Evolutionary conservation across 2,113 vertebrate species (phyloP), one percentile per base, ranked within the genome.

Genomic region (Onychostoma macrolepis): DNA sequence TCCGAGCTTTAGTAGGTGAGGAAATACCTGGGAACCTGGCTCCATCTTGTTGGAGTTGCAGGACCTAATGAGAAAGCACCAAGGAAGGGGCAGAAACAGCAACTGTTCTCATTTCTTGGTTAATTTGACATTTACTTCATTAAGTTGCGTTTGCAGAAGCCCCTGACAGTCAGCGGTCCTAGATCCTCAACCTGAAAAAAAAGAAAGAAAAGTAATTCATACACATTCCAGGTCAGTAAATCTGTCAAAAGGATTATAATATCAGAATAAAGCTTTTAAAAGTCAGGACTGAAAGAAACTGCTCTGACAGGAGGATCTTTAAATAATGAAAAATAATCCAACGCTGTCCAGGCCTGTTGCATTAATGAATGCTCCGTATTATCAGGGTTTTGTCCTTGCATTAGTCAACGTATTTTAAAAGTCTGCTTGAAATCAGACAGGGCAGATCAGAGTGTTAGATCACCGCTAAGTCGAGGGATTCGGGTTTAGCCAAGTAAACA

Each of bases 291-390:
- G 50, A 21, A 67, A 41, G 53, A 86, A 75, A 53, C 4, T 83
- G 41, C 72, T 74, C 75, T 84, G 85, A 88, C 86, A 83, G 80
- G 67, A 88, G 86, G 53, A 90, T 43, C 82, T 90, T 92, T 93
- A 90, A 92, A 94, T 94, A 93, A 93, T 94, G 90, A 94, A 91
- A 93, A 95, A 93, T 92, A 94, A 94, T 94, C 92, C 92, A 74
- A 85, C 87, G 87, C 91, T 91, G 90, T 92, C 88, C 88, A 90
- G 91, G 91, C 92, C 87, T 94, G 92, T 94, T 92, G 92, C 93
- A 92, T 95, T 95, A 94, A 95, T 95, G 94, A 95, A 93, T 90
- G 93, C 86, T 86, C 92, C 90, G 91, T 94, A 93, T 94, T 93
- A 93, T 85, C 63, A 50, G 48, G 91, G 89, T 92, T 88, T 92